These are phyloP conservation scores for Pteria penguin DNA, from an alignment of 2,888 invertebrate species.

Conservation along the genomic window DNA sequence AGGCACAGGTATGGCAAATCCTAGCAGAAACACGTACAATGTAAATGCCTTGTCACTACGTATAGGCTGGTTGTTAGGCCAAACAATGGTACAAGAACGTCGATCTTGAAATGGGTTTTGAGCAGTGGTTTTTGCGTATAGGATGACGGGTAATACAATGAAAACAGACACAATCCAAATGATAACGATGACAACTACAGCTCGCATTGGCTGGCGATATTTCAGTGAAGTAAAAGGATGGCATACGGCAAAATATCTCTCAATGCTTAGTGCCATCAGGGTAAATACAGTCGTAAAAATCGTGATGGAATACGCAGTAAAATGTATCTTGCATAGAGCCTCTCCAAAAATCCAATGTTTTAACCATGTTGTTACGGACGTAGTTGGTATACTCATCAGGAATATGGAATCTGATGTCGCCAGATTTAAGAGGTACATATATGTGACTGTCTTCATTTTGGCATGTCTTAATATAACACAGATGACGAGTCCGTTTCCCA, in stretches of 20 bases:
- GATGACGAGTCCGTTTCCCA: conserved; percentile 80
- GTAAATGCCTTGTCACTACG: conserved; percentile 72
- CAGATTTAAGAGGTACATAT: conserved; percentile 80
- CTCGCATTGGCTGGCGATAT: conserved; percentile 73
- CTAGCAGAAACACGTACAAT: conserved; percentile 76
- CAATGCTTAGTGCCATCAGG: conserved; percentile 79
- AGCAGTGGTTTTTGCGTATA: conserved; percentile 76
- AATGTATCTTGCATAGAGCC: conserved; percentile 79
- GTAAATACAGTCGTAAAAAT: conserved; percentile 80
- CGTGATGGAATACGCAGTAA: conserved; percentile 78
- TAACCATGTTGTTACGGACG: conserved; percentile 70
- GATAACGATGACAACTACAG: conserved; percentile 74
- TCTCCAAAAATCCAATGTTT: conserved; percentile 79
- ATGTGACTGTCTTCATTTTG: conserved; percentile 80
- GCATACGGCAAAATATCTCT: conserved; percentile 80
- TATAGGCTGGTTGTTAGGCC: conserved; percentile 74
- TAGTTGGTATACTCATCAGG: conserved; percentile 77
- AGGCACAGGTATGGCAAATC: conserved; percentile 75
- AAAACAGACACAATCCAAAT: conserved; percentile 79
- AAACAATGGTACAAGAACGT: conserved; percentile 68
- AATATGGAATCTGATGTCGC: conserved; percentile 80
- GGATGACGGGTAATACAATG: conserved; percentile 79
- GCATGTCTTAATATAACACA: conserved; percentile 76
- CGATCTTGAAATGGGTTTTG: conserved; percentile 38
- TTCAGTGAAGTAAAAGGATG: conserved; percentile 76